Base-by-base conservation (phyloP, 1,140 invertebrate genomes). In the Drosophila kurseongensis region DNA sequence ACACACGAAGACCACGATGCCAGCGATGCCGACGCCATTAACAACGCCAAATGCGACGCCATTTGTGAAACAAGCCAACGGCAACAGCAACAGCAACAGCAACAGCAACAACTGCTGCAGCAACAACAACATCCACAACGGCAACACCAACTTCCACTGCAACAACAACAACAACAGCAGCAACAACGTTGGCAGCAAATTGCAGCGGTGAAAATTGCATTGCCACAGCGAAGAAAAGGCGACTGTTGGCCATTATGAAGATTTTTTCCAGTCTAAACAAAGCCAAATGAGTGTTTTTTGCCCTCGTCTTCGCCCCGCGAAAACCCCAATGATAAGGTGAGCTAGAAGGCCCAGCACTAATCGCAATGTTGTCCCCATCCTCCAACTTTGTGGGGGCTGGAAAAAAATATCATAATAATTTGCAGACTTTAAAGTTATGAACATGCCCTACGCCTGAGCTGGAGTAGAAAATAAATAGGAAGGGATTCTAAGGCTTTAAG, bases 241-340 rank as follows among this genome's bases (percentile, higher is more conserved):
- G 67, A 50, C 57, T 83, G 84, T 67, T 88, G 81, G 84, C 80
- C 84, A 88, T 88, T 88, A 88, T 88, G 80, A 89, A 88, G 84
- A 88, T 84, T 88, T 86, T 85, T 89, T 85, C 61, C 80, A 88
- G 80, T 89, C 84, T 84, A 89, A 89, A 80, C 85, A 84, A 79
- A 84, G 75, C 84, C 80, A 89, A 89, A 84, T 88, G 83, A 80
- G 83, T 84, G 84, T 79, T 75, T 75, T 83, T 59, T 44, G 29
- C 75, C 73, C 62, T n/a, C 65, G 14, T 44, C 36, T 7, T 2
- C 48, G 38, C 42, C 41, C 29, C 13, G 3, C 40, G 44, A 44
- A 51, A 60, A 16, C 45, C 50, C 42, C 50, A 54, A 48, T 69
- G 66, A 79, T 75, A 75, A 65, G 73, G 73, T 67, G 42, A 61